Conservation (phyloP, 2,888 invertebrate species). For the Cecidostiba fungosa region DNA sequence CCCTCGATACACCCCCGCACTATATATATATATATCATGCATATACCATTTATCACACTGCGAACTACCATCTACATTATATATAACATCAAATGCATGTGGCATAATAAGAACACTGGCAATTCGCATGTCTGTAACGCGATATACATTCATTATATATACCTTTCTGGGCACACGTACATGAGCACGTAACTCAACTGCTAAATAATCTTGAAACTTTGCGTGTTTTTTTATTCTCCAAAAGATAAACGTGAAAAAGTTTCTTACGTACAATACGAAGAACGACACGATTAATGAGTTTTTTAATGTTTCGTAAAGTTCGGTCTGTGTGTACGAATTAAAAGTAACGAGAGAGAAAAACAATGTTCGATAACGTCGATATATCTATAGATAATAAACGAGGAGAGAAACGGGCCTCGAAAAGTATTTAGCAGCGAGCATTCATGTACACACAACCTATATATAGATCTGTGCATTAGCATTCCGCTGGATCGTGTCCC, state of each 20-base stretch:
- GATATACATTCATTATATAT: constrained; percentile 8
- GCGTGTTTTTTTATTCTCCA: background rate
- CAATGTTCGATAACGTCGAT: background rate
- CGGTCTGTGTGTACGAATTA: background rate
- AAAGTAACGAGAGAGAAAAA: background rate
- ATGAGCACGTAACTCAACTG: background rate
- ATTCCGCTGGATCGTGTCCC: constrained; percentile 42
- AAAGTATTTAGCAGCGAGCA: constrained; percentile 32
- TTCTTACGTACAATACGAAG: too few relatives aligned
- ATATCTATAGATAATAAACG: background rate
- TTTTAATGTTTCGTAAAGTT: background rate
- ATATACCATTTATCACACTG: background rate
- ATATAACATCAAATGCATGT: constrained; percentile 38
- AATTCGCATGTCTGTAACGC: constrained; percentile 34
- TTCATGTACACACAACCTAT: background rate
- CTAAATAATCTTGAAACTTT: constrained; percentile 21
- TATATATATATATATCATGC: constrained; percentile 6
- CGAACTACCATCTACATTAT: background rate
- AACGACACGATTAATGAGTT: too few relatives aligned
- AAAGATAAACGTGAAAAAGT: too few relatives aligned
- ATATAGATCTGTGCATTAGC: constrained; percentile 39
- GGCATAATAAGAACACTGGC: background rate
- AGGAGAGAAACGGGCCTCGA: constrained; percentile 2
- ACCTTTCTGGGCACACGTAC: background rate
- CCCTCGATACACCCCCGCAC: background rate